Conservation (phyloP, 1,140 invertebrate genomes). For the Thrips palmi region DNA sequence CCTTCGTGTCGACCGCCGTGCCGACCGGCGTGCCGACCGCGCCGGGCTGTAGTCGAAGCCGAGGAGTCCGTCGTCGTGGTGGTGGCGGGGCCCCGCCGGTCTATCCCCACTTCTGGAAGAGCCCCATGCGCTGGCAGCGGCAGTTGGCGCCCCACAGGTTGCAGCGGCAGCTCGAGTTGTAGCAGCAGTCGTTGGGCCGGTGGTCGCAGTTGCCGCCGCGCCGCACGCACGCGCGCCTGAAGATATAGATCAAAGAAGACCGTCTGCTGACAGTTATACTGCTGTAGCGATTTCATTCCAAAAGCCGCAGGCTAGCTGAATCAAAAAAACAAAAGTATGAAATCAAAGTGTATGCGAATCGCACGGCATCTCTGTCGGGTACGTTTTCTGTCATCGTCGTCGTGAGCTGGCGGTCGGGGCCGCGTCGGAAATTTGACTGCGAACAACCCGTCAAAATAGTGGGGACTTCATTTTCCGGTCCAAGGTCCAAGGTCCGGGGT, state of each 20-base stretch:
- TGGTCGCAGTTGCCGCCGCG: constrained; percentile 69
- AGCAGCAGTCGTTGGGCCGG: constrained; percentile 68
- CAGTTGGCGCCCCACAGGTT: constrained; percentile 84
- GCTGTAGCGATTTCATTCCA: constrained; percentile 8
- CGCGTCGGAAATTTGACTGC: neutral
- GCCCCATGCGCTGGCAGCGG: constrained; percentile 68
- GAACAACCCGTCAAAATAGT: neutral
- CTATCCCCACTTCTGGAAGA: constrained; percentile 87
- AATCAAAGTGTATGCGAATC: too few species aligned
- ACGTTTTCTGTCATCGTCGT: too few species aligned
- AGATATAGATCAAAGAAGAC: constrained; percentile 70
- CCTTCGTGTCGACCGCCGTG: too few species aligned
- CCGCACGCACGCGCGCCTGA: constrained; percentile 65
- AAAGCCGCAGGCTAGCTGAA: constrained; percentile 4
- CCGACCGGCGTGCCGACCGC: too few species aligned
- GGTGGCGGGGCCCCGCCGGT: too few species aligned
- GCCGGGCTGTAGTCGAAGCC: too few species aligned
- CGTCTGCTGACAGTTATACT: constrained; percentile 36
- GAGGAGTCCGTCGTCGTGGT: too few species aligned
- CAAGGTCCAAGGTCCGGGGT: too few species aligned
- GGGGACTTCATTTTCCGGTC: too few species aligned
- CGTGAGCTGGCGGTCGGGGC: neutral
- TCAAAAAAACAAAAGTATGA: constrained; percentile 2
- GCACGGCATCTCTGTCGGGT: too few species aligned
- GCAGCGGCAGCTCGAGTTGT: constrained; percentile 68